Evolutionary conservation across 2,888 invertebrate genomes (phyloP).

Genomic region (Subacronicta megacephala): DNA sequence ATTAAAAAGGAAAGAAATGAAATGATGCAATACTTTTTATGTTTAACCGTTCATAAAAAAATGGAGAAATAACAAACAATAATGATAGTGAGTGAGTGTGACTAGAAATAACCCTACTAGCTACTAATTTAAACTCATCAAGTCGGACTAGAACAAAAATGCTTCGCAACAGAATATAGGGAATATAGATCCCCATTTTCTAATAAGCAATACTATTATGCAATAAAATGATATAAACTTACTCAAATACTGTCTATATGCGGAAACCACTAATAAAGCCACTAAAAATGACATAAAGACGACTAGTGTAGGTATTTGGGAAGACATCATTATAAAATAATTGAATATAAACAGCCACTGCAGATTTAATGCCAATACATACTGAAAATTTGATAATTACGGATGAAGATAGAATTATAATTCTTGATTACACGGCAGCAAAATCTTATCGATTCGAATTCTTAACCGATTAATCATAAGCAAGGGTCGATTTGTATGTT

Average conservation of each 20-base stretch:
- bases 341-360: not conserved
- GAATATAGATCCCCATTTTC: not conserved
- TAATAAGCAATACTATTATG: too few species aligned
- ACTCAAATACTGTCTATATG: constrained; percentile 12
- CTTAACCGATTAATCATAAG: not conserved
- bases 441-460: constrained; percentile 1
- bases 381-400: not conserved
- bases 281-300: constrained; percentile 1
- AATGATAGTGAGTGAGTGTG: too few species aligned
- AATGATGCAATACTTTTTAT: too few species aligned
- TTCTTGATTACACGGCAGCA: not conserved
- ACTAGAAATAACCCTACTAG: too few species aligned
- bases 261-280: constrained; percentile 1
- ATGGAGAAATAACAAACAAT: too few species aligned
- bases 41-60: too few species aligned
- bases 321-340: constrained; percentile 3
- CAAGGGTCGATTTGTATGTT: not conserved
- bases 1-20: too few species aligned
- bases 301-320: constrained; percentile 8
- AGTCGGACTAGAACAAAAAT: too few species aligned
- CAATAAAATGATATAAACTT: constrained; percentile 8
- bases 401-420: not conserved
- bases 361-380: not conserved
- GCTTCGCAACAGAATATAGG: too few species aligned
- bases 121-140: too few species aligned